Base-by-base conservation (phyloP, 1,140 invertebrate genomes). In the Psilanteris sp. region DNA sequence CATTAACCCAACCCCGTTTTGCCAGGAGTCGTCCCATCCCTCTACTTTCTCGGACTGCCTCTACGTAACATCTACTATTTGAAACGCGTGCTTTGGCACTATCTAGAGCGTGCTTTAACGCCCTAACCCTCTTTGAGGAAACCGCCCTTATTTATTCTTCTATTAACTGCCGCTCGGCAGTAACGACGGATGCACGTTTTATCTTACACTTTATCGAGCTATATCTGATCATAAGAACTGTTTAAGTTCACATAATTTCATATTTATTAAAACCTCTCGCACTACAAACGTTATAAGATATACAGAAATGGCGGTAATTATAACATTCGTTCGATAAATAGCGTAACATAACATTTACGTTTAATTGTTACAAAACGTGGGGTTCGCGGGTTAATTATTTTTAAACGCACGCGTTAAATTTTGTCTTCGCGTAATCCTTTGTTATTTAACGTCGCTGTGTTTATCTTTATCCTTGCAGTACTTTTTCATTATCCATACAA, bases 91-190 rank as follows among this genome's bases (percentile, higher is more conserved):
- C 46, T 66, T 71, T 68, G 62, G 31, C 43, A 73, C 72, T 83
- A 83, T 83, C 80, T 80, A 50, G 62, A 74, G 57, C 68, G 61
- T 73, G 43, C 59, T 55, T 67, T 62, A 71, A 67, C 59, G 71
- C 64, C 41, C 50, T 67, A 71, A 67, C 71, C 73, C 67, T 32
- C 50, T 62, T 55, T 31, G 57, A 71, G 66, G 66, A 62, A 77
- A 39, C 73, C 72, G 72, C 77, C 78, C 79, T 85, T 82, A 81
- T 84, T 84, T 85, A 86, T 86, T 83, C 80, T 83, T 83, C 79
- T 79, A 80, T 82, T 80, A 81, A 79, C 67, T 66, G 24, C 64
- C 13, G 44, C 37, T 26, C 59, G 73, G 67, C 64, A 44, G 66
- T 73, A 76, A 80, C 80, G 77, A 81, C 66, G 75, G 70, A 72